phyloP scores from a whole-genome alignment of 2,113 vertebrate genomes.

The Furnarius figulus region DNA sequence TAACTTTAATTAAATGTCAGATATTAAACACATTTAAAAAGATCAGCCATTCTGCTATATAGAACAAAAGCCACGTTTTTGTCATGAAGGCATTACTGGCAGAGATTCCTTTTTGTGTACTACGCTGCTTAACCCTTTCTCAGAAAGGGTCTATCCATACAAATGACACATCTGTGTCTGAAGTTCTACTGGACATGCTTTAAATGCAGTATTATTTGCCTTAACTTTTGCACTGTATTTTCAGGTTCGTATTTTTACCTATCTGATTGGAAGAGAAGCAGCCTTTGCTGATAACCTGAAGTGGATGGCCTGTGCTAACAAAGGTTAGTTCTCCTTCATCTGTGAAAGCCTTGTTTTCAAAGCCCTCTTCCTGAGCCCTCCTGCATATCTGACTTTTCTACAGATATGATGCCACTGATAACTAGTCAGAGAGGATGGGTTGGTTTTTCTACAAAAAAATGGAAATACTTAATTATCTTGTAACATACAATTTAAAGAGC shows the following conservation, averaged over 20 bases:
- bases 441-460: background rate
- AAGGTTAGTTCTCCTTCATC: slow-evolving; percentile 80
- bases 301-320: slow-evolving; percentile 99
- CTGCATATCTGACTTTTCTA: background rate
- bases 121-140: background rate
- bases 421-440: background rate
- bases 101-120: background rate
- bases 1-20: background rate
- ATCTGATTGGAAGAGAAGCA: slow-evolving; percentile 96
- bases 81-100: background rate
- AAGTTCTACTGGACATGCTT: background rate
- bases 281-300: slow-evolving; percentile 98
- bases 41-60: background rate
- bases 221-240: slow-evolving; percentile 48
- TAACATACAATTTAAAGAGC: background rate
- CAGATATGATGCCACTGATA: background rate
- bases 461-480: background rate
- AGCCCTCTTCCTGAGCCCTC: background rate
- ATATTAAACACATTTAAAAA: background rate
- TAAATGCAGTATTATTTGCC: background rate
- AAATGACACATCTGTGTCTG: background rate
- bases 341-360: background rate
- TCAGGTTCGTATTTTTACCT: slow-evolving; percentile 97
- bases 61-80: slow-evolving; percentile 36
- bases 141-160: background rate